Base-by-base conservation (phyloP, 2,888 invertebrate species). In the Buathra laborator region DNA sequence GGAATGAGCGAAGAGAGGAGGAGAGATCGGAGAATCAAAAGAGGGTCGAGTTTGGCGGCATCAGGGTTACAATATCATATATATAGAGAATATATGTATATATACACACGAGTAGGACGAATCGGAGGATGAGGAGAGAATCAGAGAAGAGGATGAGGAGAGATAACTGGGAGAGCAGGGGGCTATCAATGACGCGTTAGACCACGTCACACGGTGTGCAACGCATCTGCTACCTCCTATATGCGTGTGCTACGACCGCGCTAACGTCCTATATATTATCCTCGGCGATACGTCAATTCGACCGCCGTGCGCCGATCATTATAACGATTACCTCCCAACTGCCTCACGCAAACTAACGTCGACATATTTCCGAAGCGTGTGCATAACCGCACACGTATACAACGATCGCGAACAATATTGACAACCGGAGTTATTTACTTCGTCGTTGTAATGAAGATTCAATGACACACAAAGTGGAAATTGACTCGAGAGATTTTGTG, bases 251-350 rank as follows among this genome's bases (percentile, higher is more conserved):
- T 59, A 72, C 79, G 48, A 79, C 48, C 81, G 78, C 76, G 81
- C 67, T 74, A 62, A 87, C 88, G 88, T 89, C 86, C 89, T 89
- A 90, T 89, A 90, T 89, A 91, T 92, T 92, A 92, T 92, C 91
- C 88, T 85, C 62, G 87, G 87, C 90, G 90, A 92, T 91, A 90
- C 92, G 92, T 93, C 92, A 91, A 91, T 92, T 92, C 90, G 90
- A 85, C 80, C 85, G 67, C 79, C 24, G 76, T 86, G 89, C 90
- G 87, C 88, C 88, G 92, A 92, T 93, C 90, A 90, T 93, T 90
- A 91, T 89, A 89, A 89, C 89, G 91, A 92, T 93, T 92, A 89
- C 89, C 70, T 59, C 56, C 16, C 75, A 46, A 59, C 59, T 24
- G 67, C 72, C 37, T 59, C 71, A n/a, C 59, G 46, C 66, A 80